These are phyloP conservation scores for Cygnus atratus DNA, from an alignment of 2,113 vertebrate species.

Conservation along the genomic window DNA sequence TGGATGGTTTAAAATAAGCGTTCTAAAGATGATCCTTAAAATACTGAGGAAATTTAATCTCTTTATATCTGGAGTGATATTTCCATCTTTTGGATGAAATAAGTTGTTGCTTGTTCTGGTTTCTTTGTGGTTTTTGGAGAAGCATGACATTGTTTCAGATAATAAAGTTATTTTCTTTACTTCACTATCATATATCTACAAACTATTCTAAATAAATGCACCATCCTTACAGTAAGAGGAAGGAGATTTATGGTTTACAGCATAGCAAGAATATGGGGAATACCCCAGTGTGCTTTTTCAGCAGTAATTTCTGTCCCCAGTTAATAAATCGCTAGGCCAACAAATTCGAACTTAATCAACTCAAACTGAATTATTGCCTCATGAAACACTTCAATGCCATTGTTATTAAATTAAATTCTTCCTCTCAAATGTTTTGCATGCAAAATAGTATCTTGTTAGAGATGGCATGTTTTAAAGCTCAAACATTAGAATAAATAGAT, in stretches of 20 bases:
- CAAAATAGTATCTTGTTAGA: background rate
- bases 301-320: slow-evolving; percentile 1
- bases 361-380: slow-evolving; percentile 13
- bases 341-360: slow-evolving; percentile 25
- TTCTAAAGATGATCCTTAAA: background rate
- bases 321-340: slow-evolving; percentile 33
- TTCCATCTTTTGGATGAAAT: background rate
- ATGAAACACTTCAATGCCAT: background rate
- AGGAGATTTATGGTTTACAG: background rate
- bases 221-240: background rate
- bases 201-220: background rate
- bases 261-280: background rate
- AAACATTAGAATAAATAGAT: background rate
- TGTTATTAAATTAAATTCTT: slow-evolving; percentile 12
- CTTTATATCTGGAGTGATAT: background rate
- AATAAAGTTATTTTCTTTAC: background rate
- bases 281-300: slow-evolving; percentile 5
- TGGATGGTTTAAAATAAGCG: background rate
- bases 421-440: slow-evolving; percentile 2
- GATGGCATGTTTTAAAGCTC: background rate
- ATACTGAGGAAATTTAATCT: background rate
- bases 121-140: background rate
- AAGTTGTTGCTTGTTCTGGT: background rate
- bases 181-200: background rate
- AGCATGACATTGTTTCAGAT: background rate